Evolutionary conservation across 2,113 vertebrate species (phyloP).

Genomic region (Lamprotornis superbus): DNA sequence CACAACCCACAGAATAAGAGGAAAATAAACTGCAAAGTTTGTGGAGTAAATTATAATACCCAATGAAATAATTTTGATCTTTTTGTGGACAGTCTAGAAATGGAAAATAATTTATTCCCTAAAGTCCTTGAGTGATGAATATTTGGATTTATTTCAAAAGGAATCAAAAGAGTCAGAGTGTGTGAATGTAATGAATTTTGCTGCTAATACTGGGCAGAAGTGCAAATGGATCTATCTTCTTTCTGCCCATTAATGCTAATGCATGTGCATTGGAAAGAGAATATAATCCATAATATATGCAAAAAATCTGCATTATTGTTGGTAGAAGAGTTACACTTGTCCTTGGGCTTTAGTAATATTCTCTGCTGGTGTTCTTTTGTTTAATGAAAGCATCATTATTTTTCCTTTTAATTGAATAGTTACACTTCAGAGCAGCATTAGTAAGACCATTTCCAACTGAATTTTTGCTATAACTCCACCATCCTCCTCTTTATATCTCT

Average conservation of each 20-base stretch:
- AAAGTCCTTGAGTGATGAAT: neutral
- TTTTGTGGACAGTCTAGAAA: constrained; percentile 29
- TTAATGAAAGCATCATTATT: constrained; percentile 62
- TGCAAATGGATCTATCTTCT: constrained; percentile 31
- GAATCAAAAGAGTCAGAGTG: neutral
- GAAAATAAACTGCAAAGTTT: constrained; percentile 17
- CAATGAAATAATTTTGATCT: constrained; percentile 37
- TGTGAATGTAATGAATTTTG: constrained; percentile 1
- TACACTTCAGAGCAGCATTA: constrained; percentile 36
- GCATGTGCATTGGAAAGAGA: constrained; percentile 23
- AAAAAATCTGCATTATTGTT: constrained; percentile 29
- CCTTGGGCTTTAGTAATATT: constrained; percentile 28
- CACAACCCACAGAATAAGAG: neutral
- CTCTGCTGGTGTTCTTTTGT: constrained; percentile 22
- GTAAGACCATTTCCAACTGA: neutral
- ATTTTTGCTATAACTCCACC: neutral
- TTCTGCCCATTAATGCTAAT: constrained; percentile 44
- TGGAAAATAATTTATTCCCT: constrained; percentile 32
- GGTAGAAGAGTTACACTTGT: neutral
- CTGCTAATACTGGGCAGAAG: neutral
- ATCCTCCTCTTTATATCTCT: neutral
- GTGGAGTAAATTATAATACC: constrained; percentile 32
- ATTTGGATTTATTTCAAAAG: constrained; percentile 46
- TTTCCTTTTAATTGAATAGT: constrained; percentile 57
- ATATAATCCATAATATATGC: constrained; percentile 11